phyloP scores from a whole-genome alignment of 35 echinoderm and acorn worm genomes.

The Ophiothrix spiculata region DNA sequence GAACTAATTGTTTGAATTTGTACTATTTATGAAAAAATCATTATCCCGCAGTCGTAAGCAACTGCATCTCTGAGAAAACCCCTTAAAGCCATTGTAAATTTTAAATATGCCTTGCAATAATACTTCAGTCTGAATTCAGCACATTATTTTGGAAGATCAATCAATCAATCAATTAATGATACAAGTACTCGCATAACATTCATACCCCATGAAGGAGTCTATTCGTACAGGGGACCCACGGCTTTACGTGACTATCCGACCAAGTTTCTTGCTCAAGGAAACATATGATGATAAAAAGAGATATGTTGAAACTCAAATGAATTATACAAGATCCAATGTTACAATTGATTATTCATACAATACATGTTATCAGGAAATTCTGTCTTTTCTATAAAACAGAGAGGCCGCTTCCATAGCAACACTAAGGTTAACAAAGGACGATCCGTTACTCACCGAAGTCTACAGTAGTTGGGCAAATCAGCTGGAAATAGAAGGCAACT shows the following conservation, averaged over 20 bases:
- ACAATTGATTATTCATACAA: neutral
- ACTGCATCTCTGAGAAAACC: too few species aligned
- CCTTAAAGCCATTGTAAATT: neutral
- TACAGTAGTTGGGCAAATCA: conserved; percentile 64
- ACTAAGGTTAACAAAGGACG: conserved; percentile 52
- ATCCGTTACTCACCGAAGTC: conserved; percentile 65
- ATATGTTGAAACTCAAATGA: neutral
- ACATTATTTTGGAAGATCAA: neutral
- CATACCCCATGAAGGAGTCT: too few species aligned
- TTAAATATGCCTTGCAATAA: neutral
- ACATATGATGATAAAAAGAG: neutral
- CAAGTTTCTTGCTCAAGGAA: neutral
- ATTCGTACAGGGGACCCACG: too few species aligned
- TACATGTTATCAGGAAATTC: neutral
- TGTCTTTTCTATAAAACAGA: conserved; percentile 15
- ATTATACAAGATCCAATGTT: neutral
- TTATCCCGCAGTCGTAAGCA: too few species aligned
- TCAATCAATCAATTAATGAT: too few species aligned
- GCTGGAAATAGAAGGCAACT: conserved; percentile 57
- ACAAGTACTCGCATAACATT: too few species aligned
- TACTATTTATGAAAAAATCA: too few species aligned
- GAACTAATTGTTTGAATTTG: neutral
- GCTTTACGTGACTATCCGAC: too few species aligned
- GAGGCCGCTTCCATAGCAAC: conserved; percentile 63
- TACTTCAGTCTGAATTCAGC: neutral